Percentiles rank a stretch among this genome's conserved stretches.
Evolutionary conservation across 53 echinoderm and acorn worm species (phyloP).

Genomic region (Apostichopus leukothele): DNA sequence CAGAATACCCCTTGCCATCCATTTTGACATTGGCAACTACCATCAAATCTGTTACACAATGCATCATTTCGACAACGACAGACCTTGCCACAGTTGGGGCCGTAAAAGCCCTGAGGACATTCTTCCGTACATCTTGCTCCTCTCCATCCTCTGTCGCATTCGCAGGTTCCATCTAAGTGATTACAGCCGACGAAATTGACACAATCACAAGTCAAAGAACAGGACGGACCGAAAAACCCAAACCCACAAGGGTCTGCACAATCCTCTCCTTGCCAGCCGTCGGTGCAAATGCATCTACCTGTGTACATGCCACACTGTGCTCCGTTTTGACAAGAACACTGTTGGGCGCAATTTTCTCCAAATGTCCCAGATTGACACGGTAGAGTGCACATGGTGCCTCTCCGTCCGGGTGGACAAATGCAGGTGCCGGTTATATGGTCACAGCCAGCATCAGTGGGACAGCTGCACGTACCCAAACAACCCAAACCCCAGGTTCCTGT

Average conservation of each 20-base stretch:
- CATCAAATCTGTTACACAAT: conserved; percentile 43
- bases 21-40: conserved; percentile 65
- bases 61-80: conserved; percentile 68
- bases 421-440: conserved; percentile 70
- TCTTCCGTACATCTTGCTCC: conserved; percentile 44
- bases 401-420: conserved; percentile 70
- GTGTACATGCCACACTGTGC: conserved; percentile 55
- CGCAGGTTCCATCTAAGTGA: conserved; percentile 57
- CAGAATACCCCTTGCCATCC: conserved; percentile 80
- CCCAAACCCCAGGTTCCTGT: conserved; percentile 60
- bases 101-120: conserved; percentile 56
- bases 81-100: conserved; percentile 48
- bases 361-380: conserved; percentile 54
- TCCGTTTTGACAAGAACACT: conserved; percentile 70
- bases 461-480: conserved; percentile 56
- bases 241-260: conserved; percentile 59
- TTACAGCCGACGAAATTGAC: conserved; percentile 68
- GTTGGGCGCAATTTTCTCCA: conserved; percentile 24
- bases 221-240: conserved; percentile 66
- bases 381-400: conserved; percentile 56
- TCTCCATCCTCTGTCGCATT: conserved; percentile 60
- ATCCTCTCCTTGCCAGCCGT: conserved; percentile 68
- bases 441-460: conserved; percentile 64
- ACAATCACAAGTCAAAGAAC: conserved; percentile 70
- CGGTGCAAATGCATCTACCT: conserved; percentile 67